Evolutionary conservation across 2,797 vertebrate genomes (phyloP).

Genomic region (Alca torda): DNA sequence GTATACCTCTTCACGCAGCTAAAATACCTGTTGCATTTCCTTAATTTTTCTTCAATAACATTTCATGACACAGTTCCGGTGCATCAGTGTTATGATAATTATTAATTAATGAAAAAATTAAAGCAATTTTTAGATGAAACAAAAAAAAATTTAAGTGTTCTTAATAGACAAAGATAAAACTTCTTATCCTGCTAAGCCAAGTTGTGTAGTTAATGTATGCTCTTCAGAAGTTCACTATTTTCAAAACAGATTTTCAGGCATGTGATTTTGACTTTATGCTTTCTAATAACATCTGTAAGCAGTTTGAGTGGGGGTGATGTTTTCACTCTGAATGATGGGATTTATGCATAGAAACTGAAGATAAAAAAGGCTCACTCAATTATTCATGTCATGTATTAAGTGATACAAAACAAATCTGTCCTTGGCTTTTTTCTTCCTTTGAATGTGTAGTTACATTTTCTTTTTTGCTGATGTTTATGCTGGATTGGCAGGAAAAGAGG

Average conservation of each 20-base stretch:
- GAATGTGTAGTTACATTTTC: not conserved
- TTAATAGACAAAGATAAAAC: not conserved
- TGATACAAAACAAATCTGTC: not conserved
- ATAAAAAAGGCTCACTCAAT: not conserved
- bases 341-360: not conserved
- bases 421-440: not conserved
- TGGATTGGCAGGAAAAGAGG: not conserved
- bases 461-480: not conserved
- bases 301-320: not conserved
- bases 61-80: not conserved
- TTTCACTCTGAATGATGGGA: not conserved
- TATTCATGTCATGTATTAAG: conserved; percentile 2
- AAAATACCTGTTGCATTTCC: not conserved
- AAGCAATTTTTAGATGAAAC: not conserved
- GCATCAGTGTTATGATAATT: not conserved
- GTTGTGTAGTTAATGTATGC: not conserved
- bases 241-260: not conserved
- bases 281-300: conserved; percentile 21
- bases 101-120: not conserved
- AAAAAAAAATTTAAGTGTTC: not conserved
- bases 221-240: not conserved
- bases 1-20: not conserved
- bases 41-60: not conserved
- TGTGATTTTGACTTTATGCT: not conserved
- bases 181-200: not conserved